phyloP scores from a whole-genome alignment of 2,797 vertebrate species.

The Oreochromis grahami region DNA sequence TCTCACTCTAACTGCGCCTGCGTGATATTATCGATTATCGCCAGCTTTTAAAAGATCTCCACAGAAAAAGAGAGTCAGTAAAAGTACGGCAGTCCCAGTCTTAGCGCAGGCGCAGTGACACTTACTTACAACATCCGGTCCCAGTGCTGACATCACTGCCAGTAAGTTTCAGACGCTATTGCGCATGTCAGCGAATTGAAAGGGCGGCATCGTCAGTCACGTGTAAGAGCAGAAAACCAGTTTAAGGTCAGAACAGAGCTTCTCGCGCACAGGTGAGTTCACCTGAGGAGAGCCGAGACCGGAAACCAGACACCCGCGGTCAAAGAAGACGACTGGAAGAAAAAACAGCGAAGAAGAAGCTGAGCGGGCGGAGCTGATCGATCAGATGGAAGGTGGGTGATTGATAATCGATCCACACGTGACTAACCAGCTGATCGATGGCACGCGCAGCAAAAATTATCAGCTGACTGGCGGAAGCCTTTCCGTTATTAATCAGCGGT shows the following conservation, averaged over 20 bases:
- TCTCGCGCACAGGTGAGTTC: not conserved
- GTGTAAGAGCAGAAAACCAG: not conserved
- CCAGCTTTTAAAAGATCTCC: not conserved
- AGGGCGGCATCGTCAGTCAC: not conserved
- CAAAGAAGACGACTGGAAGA: not conserved
- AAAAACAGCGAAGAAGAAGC: not conserved
- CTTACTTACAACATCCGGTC: not conserved
- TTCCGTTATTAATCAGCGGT: not conserved
- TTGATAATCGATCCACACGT: not conserved
- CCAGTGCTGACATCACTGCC: not conserved
- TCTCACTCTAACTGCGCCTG: not conserved
- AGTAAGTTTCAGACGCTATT: not conserved
- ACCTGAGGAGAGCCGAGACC: not conserved
- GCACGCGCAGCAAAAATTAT: not conserved
- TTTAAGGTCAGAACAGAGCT: not conserved
- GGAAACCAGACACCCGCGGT: not conserved
- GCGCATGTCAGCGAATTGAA: not conserved
- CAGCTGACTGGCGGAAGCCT: not conserved
- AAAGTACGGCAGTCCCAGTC: not conserved
- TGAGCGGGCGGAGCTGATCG: not conserved
- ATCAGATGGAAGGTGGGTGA: not conserved
- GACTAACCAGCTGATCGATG: not conserved
- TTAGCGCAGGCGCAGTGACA: not conserved
- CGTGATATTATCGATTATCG: not conserved
- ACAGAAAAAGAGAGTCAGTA: not conserved